Evolutionary conservation across 2,888 invertebrate species (phyloP).

Genomic region (Eupithecia pulchellata): DNA sequence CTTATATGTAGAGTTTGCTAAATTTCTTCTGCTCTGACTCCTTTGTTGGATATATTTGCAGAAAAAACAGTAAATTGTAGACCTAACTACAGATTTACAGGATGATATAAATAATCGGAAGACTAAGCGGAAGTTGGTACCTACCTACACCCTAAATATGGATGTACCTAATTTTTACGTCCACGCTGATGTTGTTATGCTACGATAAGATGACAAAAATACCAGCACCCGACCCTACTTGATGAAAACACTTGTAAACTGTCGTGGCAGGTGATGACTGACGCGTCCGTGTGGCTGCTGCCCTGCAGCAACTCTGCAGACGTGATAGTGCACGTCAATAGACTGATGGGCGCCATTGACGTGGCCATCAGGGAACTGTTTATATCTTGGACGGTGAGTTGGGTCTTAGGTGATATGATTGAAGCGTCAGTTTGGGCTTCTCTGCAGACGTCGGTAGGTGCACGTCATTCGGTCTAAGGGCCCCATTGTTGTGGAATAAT

Average conservation of each 20-base stretch:
- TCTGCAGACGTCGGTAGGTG: too few relatives aligned
- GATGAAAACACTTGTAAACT: not conserved
- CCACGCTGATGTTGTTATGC: not conserved
- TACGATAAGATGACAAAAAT: not conserved
- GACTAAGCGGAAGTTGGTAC: too few relatives aligned
- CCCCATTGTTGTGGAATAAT: too few relatives aligned
- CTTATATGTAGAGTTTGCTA: not conserved
- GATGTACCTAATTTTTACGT: not conserved
- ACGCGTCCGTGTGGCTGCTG: conserved; percentile 91
- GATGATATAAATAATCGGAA: too few relatives aligned
- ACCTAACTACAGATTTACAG: too few relatives aligned
- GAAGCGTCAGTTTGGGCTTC: not conserved
- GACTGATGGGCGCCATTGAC: conserved; percentile 85
- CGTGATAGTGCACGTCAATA: conserved; percentile 88
- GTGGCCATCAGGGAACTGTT: conserved; percentile 77
- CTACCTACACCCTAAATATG: not conserved
- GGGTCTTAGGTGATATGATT: not conserved
- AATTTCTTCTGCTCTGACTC: not conserved
- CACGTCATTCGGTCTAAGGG: too few relatives aligned
- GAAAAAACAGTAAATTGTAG: not conserved
- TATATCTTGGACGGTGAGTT: conserved; percentile 76
- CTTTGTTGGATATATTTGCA: not conserved
- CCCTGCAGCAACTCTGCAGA: conserved; percentile 90
- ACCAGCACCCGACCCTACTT: not conserved
- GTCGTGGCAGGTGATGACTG: conserved; percentile 85